Conservation (phyloP, 2,113 vertebrate genomes). For the Pygoscelis adeliae region DNA sequence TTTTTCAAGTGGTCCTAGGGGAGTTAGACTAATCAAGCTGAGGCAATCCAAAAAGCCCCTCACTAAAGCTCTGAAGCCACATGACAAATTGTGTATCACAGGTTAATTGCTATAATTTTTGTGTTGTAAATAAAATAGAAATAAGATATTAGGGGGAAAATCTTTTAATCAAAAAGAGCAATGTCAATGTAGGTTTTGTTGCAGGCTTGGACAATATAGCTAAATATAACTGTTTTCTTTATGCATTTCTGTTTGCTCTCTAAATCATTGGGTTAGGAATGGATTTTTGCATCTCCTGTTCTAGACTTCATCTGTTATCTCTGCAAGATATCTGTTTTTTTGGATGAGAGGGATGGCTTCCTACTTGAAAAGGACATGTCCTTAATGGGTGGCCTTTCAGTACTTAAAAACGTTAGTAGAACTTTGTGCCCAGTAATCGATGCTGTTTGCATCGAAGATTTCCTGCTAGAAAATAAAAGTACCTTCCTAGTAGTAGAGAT, state of each 20-base stretch:
- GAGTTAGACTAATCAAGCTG: neutral
- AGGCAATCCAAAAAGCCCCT: neutral
- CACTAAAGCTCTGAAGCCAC: neutral
- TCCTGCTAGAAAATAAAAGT: neutral
- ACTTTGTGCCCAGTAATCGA: neutral
- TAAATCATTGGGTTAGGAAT: neutral
- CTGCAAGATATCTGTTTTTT: neutral
- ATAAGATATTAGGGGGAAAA: neutral
- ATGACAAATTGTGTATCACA: neutral
- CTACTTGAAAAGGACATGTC: constrained; percentile 5
- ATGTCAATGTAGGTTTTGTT: neutral
- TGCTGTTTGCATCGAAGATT: neutral
- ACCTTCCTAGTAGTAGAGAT: neutral
- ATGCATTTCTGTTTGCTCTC: neutral
- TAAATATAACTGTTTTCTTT: neutral
- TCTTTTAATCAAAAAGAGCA: neutral
- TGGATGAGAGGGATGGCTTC: neutral
- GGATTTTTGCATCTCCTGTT: constrained; percentile 4
- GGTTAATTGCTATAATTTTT: neutral
- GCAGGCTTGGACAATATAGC: neutral
- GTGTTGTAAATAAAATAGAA: neutral
- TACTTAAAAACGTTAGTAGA: neutral
- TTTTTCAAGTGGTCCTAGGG: neutral
- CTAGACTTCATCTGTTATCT: constrained; percentile 25
- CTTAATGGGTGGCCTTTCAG: neutral